Evolutionary conservation across 2,888 invertebrate genomes (phyloP), one percentile per base, ranked within the genome.

Genomic region (Eupithecia inturbata): DNA sequence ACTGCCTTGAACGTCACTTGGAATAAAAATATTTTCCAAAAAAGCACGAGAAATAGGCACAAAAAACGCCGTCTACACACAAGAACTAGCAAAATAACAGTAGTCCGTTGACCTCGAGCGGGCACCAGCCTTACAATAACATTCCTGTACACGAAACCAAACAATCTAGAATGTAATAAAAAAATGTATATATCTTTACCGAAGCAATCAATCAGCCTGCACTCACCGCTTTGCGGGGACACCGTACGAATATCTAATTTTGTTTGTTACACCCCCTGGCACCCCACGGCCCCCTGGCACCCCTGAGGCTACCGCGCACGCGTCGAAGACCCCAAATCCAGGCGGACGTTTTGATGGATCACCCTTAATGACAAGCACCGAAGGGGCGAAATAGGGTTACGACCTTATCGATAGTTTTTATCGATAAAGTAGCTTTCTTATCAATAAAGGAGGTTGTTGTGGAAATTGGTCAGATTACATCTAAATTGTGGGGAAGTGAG

Each of bases 271-370:
- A 79, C 80, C 85, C 85, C 80, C 80, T 79, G 71, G 73, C 77
- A 73, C 79, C 80, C 84, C 3, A 28, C 33, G n/a, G 57, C 67
- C 64, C 75, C 72, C 72, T 70, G 70, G 68, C 74, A 77, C 78
- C 80, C 66, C 82, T 77, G 76, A 76, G 79, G 78, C 79, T 76
- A 79, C 79, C 78, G 92, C 93, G 94, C 93, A 92, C 82, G 92
- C 93, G 93, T 88, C 88, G 86, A 84, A 86, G 90, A 88, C 92
- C 94, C 94, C 88, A 94, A 94, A 93, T 92, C 94, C 93, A 87
- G 84, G 90, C 90, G 91, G 94, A 94, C 94, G 89, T 94, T 92
- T 92, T 94, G 94, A 94, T 94, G 94, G 94, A 94, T 94, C 94
- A 94, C 94, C 94, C 94, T 92, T 94, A 94, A 94, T 94, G 94